A percentile compares a stretch with the other conserved stretches of the same genome.
Conservation (phyloP, 2,888 invertebrate species). For the Leptopilina drosophilae region DNA sequence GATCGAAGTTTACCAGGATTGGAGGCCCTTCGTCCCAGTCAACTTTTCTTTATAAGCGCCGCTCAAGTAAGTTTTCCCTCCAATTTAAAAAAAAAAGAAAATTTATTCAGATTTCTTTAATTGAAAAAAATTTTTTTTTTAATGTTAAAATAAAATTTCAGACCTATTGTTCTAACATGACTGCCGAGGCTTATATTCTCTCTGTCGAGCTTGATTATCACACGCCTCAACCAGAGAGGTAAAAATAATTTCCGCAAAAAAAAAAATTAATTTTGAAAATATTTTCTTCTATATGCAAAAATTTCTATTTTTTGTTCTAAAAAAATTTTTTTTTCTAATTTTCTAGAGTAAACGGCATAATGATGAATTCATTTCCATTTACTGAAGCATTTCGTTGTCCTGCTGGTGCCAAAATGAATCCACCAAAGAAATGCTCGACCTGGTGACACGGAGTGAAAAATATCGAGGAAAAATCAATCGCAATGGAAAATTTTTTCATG, state of each 20-base stretch:
- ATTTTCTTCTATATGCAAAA: too few species aligned
- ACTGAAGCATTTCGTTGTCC: conserved; percentile 77
- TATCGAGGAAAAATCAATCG: conserved; percentile 33
- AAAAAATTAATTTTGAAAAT: background rate
- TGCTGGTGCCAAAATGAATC: conserved; percentile 77
- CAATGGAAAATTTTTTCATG: background rate
- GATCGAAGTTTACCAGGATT: conserved; percentile 77
- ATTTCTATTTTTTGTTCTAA: background rate
- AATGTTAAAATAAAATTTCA: conserved; percentile 60
- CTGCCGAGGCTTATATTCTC: conserved; percentile 78
- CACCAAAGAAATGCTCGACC: conserved; percentile 76
- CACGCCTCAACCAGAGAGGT: conserved; percentile 79
- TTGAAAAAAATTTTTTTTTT: too few species aligned
- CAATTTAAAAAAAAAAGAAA: too few species aligned
- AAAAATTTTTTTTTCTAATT: conserved; percentile 46
- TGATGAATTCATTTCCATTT: conserved; percentile 79
- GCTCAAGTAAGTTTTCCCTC: conserved; percentile 75
- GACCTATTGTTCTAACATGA: conserved; percentile 78
- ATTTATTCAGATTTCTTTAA: too few species aligned
- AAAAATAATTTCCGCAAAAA: conserved; percentile 19
- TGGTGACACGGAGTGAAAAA: conserved; percentile 68
- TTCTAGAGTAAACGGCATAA: conserved; percentile 78
- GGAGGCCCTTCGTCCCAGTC: conserved; percentile 75
- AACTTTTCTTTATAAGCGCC: conserved; percentile 78
- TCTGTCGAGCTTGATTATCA: conserved; percentile 79